phyloP scores from a whole-genome alignment of 2,888 invertebrate genomes.

The Dryadula phaetusa region DNA sequence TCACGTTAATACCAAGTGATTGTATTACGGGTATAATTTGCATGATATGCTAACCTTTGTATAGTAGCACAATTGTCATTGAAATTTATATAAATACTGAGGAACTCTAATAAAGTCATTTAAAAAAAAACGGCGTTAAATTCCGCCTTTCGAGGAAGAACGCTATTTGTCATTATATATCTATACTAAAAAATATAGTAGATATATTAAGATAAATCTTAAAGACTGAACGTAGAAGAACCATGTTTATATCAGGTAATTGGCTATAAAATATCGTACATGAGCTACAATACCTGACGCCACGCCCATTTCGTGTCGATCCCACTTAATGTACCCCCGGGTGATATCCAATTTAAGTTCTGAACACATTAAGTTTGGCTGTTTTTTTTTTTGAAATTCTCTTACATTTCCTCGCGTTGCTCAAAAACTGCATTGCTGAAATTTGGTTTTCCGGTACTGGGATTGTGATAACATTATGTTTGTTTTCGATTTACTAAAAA shows the following conservation, averaged over 20 bases:
- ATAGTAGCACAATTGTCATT: too few relatives aligned
- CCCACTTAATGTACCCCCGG: constrained; percentile 44
- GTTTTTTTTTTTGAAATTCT: constrained; percentile 30
- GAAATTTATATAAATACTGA: too few relatives aligned
- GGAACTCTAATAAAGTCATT: too few relatives aligned
- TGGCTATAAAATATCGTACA: constrained; percentile 50
- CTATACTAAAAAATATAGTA: too few relatives aligned
- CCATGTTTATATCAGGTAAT: constrained; percentile 52
- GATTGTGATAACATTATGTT: neutral
- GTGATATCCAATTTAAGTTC: constrained; percentile 40
- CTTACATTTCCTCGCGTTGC: constrained; percentile 12
- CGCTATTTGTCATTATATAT: too few relatives aligned
- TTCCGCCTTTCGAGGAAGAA: too few relatives aligned
- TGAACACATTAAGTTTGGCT: constrained; percentile 25
- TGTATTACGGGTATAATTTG: too few relatives aligned
- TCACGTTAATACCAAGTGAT: too few relatives aligned
- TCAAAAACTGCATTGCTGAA: constrained; percentile 6
- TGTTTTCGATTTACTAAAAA: too few relatives aligned
- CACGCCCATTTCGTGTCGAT: constrained; percentile 60
- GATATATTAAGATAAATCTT: neutral
- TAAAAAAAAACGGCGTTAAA: too few relatives aligned
- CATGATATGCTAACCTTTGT: too few relatives aligned
- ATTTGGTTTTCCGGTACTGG: neutral
- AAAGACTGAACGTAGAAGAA: neutral
- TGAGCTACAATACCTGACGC: constrained; percentile 54